A percentile compares a stretch with the other conserved stretches of the same genome.
Conservation (phyloP, 2,888 invertebrate genomes). For the Leptothorax acervorum region DNA sequence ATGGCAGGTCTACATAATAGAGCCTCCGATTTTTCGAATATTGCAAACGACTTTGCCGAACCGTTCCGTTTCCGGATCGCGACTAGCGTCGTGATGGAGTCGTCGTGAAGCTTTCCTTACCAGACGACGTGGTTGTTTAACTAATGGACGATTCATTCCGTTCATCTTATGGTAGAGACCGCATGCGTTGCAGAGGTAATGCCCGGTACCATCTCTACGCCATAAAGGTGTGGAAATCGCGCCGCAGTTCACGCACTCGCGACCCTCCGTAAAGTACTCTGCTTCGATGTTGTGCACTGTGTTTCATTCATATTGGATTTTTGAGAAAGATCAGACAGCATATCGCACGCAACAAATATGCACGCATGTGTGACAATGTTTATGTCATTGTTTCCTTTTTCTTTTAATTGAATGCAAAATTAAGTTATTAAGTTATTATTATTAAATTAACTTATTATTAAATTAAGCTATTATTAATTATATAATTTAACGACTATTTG, state of each 20-base stretch:
- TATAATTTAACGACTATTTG: not conserved
- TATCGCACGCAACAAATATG: conserved; percentile 1
- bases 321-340: conserved; percentile 7
- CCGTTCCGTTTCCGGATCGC: conserved; percentile 39
- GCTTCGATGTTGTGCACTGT: conserved; percentile 84
- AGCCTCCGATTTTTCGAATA: conserved; percentile 46
- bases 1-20: not conserved
- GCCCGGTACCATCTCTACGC: conserved; percentile 98
- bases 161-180: conserved; percentile 99
- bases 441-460: no score
- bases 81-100: conserved; percentile 85
- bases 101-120: conserved; percentile 91
- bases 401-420: not conserved
- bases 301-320: conserved; percentile 56
- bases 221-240: conserved; percentile 98
- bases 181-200: conserved; percentile 99
- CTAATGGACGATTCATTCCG: conserved; percentile 96
- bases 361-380: not conserved
- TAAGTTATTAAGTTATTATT: no score
- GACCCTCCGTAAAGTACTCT: conserved; percentile 90
- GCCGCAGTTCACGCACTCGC: conserved; percentile 99
- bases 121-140: conserved; percentile 96
- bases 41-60: conserved; percentile 3
- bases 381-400: not conserved
- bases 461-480: not conserved